Percentiles rank a stretch among this genome's conserved stretches.
Conservation (phyloP, 2,888 invertebrate genomes). For the Erebia ligea region DNA sequence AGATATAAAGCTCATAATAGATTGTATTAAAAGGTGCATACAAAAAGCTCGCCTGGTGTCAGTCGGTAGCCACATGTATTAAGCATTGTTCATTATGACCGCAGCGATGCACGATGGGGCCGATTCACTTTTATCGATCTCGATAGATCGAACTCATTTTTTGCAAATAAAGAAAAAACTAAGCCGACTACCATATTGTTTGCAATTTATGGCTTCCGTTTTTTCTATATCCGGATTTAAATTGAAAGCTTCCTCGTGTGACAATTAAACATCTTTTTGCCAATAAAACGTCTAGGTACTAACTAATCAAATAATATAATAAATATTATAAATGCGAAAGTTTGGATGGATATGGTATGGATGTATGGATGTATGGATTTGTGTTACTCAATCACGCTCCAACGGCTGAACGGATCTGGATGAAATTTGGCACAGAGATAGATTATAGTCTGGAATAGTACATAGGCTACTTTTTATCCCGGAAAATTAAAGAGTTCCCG, state of each 20-base stretch:
- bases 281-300: too few species aligned
- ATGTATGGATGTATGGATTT: too few species aligned
- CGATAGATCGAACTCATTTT: conserved; percentile 67
- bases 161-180: conserved; percentile 53
- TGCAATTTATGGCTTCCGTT: conserved; percentile 71
- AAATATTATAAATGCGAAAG: not conserved
- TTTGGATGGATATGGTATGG: too few species aligned
- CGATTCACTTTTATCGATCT: conserved; percentile 63
- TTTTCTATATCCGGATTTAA: conserved; percentile 69
- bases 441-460: too few species aligned
- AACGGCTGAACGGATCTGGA: too few species aligned
- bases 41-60: conserved; percentile 55
- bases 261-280: not conserved
- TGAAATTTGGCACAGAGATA: too few species aligned
- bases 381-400: too few species aligned
- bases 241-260: conserved; percentile 28
- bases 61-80: conserved; percentile 80
- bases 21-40: conserved; percentile 26
- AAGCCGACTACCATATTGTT: conserved; percentile 64
- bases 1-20: conserved; percentile 46
- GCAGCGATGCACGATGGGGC: conserved; percentile 55
- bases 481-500: too few species aligned
- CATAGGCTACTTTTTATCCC: too few species aligned
- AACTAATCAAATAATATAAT: too few species aligned
- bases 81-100: conserved; percentile 74